These are phyloP conservation scores for Ectropis crepuscularia DNA, from an alignment of 2,888 invertebrate genomes.

Conservation along the genomic window DNA sequence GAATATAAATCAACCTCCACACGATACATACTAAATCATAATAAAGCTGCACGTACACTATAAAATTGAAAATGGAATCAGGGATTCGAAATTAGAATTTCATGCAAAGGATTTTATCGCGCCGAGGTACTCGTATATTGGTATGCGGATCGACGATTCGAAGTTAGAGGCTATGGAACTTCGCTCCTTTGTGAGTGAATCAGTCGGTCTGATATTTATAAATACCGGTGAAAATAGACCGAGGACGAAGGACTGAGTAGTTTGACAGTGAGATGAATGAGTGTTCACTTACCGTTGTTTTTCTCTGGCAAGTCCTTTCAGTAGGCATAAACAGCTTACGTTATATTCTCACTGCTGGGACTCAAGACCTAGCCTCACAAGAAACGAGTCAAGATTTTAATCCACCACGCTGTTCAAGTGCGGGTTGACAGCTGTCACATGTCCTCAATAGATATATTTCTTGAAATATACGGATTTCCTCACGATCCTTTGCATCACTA, in stretches of 20 bases:
- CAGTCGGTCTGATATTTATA: slow-evolving; percentile 54
- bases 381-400: too few species aligned
- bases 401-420: too few species aligned
- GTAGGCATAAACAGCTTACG: slow-evolving; percentile 1
- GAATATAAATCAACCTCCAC: slow-evolving; percentile 16
- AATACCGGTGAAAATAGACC: slow-evolving; percentile 45
- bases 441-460: too few species aligned
- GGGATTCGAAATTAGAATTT: slow-evolving; percentile 54
- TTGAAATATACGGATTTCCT: too few species aligned
- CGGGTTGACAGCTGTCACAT: too few species aligned
- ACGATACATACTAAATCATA: slow-evolving; percentile 17
- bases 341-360: neutral
- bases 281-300: slow-evolving; percentile 32
- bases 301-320: slow-evolving; percentile 22
- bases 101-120: slow-evolving; percentile 55
- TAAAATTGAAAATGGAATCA: slow-evolving; percentile 38
- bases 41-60: slow-evolving; percentile 33
- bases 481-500: too few species aligned
- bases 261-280: slow-evolving; percentile 40
- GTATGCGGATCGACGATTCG: slow-evolving; percentile 47
- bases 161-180: slow-evolving; percentile 29
- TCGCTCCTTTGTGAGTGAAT: slow-evolving; percentile 51
- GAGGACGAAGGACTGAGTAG: slow-evolving; percentile 37
- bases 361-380: too few species aligned
- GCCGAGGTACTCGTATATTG: slow-evolving; percentile 49